Evolutionary conservation across 2,113 vertebrate species (phyloP), one percentile per base, ranked within the genome.

Genomic region (Azemiops feae): DNA sequence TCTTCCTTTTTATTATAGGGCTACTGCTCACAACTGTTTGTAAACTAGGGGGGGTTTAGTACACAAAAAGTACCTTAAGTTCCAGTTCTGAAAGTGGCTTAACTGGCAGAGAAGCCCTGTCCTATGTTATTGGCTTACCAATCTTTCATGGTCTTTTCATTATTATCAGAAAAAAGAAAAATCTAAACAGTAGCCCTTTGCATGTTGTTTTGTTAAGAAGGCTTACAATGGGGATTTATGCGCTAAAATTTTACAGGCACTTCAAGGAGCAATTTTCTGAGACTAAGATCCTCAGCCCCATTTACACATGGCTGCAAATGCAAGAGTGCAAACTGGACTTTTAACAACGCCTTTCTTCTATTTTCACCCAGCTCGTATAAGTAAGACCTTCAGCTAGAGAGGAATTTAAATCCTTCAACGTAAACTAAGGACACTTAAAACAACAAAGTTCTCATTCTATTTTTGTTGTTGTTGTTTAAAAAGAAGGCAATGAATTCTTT

Each of bases 341-440:
- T 7, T 22, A 52, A 69, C 39, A 53, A 50, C 1, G 96, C 39
- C 91, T 93, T 95, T 94, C 11, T 96, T 92, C 3, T 34, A 88
- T 93, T 95, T 93, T 94, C 95, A 96, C 60, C 96, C 94, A 97
- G 93, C 58, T 64, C 93, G 92, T 96, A 94, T 91, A 91, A 93
- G 92, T 92, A 55, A 96, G 93, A 97, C 96, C 95, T 96, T 96
- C 91, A 27, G 45, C 45, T 39, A 14, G 1, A 96, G 94, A 92
- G 97, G 94, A 55, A 95, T 96, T 96, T 95, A 92, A 94, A 95
- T 95, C 92, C 93, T 81, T 9, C 94, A 89, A 96, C 94, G 95
- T 96, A 95, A 96, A 81, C 52, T 97, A 98, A 97, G 95, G 96
- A 93, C 96, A 96, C 96, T 97, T 97, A 96, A 89, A 92, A 96